These are phyloP conservation scores for Drosophila willistoni DNA, from an alignment of 1,140 invertebrate genomes.

Conservation along the genomic window DNA sequence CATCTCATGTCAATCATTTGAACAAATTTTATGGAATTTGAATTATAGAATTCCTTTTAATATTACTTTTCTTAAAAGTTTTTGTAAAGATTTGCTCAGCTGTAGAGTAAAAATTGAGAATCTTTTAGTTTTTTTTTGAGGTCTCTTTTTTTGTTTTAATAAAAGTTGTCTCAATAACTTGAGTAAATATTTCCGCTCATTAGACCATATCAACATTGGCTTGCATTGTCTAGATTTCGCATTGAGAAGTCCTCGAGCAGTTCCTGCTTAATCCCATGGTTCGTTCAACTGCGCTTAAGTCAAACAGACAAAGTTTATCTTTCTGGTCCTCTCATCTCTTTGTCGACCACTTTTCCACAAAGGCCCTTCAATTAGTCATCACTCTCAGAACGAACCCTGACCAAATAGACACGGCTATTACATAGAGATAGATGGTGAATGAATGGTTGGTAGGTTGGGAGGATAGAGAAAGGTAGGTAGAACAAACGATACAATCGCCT, in stretches of 20 bases:
- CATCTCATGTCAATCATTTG: too few relatives aligned
- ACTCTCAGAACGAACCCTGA: constrained; percentile 29
- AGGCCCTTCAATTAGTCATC: constrained; percentile 62
- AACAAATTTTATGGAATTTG: too few relatives aligned
- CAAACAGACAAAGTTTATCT: constrained; percentile 36
- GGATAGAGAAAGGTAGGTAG: constrained; percentile 10
- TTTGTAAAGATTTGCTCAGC: too few relatives aligned
- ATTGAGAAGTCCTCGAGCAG: constrained; percentile 6
- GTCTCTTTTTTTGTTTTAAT: not conserved
- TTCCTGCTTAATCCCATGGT: constrained; percentile 7
- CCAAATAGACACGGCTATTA: constrained; percentile 7
- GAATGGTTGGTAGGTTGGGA: not conserved
- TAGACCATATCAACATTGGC: constrained; percentile 11
- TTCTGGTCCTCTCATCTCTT: constrained; percentile 19
- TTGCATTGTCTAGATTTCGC: not conserved
- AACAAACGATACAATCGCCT: constrained; percentile 41
- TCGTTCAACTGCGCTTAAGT: constrained; percentile 54
- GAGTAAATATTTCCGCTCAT: constrained; percentile 12
- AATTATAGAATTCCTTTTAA: too few relatives aligned
- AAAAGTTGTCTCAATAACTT: constrained; percentile 7
- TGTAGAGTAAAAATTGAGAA: not conserved
- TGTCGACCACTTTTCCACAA: constrained; percentile 18
- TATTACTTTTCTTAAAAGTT: too few relatives aligned
- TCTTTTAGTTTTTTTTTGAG: not conserved
- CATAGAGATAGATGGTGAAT: not conserved